These are phyloP conservation scores for Tenthredo amoena DNA, from an alignment of 2,888 invertebrate species.

Conservation along the genomic window DNA sequence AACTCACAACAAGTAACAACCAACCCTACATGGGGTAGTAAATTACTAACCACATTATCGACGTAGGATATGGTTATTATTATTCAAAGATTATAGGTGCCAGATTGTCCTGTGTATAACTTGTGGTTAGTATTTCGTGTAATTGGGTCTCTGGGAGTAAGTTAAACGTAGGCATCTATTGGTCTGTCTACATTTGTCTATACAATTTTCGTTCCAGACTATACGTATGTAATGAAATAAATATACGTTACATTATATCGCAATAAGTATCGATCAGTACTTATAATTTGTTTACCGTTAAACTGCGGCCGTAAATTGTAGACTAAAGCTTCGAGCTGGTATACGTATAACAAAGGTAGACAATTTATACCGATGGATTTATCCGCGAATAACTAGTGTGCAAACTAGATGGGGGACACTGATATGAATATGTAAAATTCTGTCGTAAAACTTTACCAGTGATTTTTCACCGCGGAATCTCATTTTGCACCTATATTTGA, in stretches of 20 bases:
- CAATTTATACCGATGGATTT: neutral
- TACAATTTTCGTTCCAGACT: neutral
- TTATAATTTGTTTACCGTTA: neutral
- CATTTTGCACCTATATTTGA: neutral
- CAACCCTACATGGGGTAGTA: neutral
- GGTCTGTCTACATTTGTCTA: neutral
- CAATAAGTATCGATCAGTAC: neutral
- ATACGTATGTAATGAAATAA: neutral
- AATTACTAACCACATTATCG: conserved; percentile 6
- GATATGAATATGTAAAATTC: neutral
- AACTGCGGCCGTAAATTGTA: neutral
- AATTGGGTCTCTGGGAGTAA: neutral
- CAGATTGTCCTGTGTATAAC: conserved; percentile 21
- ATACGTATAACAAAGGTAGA: neutral
- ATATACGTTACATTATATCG: neutral
- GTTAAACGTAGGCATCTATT: neutral
- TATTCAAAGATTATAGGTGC: conserved; percentile 3
- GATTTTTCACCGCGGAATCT: neutral
- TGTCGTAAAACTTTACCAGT: neutral
- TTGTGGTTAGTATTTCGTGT: neutral
- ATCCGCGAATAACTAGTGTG: neutral
- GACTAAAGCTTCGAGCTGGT: neutral
- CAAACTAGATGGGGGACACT: neutral
- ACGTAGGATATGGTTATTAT: neutral
- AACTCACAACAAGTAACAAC: conserved; percentile 2